Evolutionary conservation across 2,113 vertebrate species (phyloP), one percentile per base, ranked within the genome.

Genomic region (Podilymbus podiceps): DNA sequence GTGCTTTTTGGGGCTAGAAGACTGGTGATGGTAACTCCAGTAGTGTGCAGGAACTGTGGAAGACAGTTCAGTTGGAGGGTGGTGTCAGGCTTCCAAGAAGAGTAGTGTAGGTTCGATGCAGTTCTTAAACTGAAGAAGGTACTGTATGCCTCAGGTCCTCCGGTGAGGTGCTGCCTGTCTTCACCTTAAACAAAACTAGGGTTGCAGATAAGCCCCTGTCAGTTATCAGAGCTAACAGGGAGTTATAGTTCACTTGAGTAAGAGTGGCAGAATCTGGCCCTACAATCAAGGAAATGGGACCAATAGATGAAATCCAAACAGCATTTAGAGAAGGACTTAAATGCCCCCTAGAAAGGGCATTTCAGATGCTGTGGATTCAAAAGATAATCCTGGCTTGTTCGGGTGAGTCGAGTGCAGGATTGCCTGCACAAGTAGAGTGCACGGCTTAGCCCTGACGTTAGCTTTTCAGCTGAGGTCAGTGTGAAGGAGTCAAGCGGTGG

Each of bases 1-100:
- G 96, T 96, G 96, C 96, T 96, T 95, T 94, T 81, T 85, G 19
- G 21, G 81, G 67, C 84, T 96, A 62, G 69, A 79, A 96, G 66
- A 35, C 21, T 38, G 68, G 53, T 40, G 21, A 16, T 56, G 38
- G 30, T 89, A 58, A 52, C 58, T 90, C 38, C 50, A 60, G 52
- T 40, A 89, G 56, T 7, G 5, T 88, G 72, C 38, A 90, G 56
- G 44, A 80, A 19, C 33, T 44, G 73, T 38, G 64, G 42, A 50
- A 88, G 76, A 33, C 1, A 5, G 62, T 89, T 92, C 42, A 14
- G n/a, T 31, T 53, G 31, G 40, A 63, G 42, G 30, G 15, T 82
- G 38, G 7, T 60, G 74, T 78, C 85, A 93, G 52, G 63, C 68
- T 89, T 72, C 35, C 24, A 49, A 88, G 52, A 64, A 87, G 58